Conservation (phyloP, 1,140 invertebrate genomes). For the Steinernema feltiae region DNA sequence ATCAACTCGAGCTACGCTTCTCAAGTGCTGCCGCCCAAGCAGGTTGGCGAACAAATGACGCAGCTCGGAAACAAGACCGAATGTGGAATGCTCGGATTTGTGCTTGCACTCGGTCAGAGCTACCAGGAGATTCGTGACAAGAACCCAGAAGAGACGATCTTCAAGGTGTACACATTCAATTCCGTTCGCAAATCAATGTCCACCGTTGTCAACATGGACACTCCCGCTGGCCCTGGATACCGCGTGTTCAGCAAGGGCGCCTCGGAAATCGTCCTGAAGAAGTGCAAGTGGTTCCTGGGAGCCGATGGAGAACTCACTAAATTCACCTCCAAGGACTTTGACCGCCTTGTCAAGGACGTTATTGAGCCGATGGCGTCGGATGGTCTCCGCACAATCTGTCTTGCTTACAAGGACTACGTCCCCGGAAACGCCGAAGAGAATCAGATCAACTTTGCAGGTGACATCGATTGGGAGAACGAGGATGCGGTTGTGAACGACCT, state of each 20-base stretch:
- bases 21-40: constrained; percentile 73
- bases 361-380: constrained; percentile 99
- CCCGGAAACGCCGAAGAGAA: constrained; percentile 67
- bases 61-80: constrained; percentile 99
- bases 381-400: constrained; percentile 89
- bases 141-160: constrained; percentile 81
- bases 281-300: constrained; percentile 92
- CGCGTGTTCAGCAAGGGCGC: constrained; percentile 95
- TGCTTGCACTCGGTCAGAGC: constrained; percentile 78
- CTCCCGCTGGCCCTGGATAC: constrained; percentile 66
- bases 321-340: constrained; percentile 85
- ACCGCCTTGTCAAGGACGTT: constrained; percentile 82
- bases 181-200: constrained; percentile 98
- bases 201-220: constrained; percentile 75
- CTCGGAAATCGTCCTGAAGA: constrained; percentile 96
- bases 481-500: constrained; percentile 77
- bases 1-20: constrained; percentile 97
- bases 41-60: constrained; percentile 76
- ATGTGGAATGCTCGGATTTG: constrained; percentile 91
- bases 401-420: constrained; percentile 86
- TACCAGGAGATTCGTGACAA: constrained; percentile 84
- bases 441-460: constrained; percentile 76
- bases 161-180: constrained; percentile 89
- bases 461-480: constrained; percentile 97
- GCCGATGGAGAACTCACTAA: constrained; percentile 80